Conservation (phyloP, 2,888 invertebrate genomes). For the Mimumesa dahlbomi region DNA sequence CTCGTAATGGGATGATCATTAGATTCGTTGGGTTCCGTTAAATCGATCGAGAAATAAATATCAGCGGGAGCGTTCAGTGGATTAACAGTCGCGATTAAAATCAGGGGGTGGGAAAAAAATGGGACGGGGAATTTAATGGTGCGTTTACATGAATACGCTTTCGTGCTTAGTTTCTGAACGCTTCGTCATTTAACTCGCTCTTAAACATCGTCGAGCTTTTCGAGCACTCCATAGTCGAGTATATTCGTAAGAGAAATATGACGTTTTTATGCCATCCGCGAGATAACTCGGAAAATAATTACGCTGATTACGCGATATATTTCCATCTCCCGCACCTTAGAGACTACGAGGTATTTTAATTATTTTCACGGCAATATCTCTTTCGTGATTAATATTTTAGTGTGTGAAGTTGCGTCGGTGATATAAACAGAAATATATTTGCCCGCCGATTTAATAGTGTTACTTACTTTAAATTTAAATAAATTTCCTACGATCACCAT, state of each 20-base stretch:
- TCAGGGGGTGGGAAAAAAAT: no score
- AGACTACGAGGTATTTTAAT: neutral
- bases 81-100: conserved; percentile 11
- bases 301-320: conserved; percentile 12
- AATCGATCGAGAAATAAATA: neutral
- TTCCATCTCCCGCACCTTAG: neutral
- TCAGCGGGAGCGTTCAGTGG: neutral
- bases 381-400: no score
- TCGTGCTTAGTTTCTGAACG: neutral
- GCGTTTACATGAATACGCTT: conserved; percentile 3
- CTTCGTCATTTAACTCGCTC: neutral
- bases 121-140: conserved; percentile 14
- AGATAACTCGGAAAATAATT: conserved; percentile 1
- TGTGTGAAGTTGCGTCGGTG: no score
- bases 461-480: no score
- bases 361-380: neutral
- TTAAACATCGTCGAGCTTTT: conserved; percentile 3
- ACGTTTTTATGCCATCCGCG: conserved; percentile 4
- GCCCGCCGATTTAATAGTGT: no score
- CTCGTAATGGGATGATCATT: neutral
- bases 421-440: no score
- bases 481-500: no score
- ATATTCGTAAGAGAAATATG: neutral
- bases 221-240: neutral
- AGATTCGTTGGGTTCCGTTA: neutral